Base-by-base conservation (phyloP, 2,888 invertebrate species). In the Epistrophella euchroma region DNA sequence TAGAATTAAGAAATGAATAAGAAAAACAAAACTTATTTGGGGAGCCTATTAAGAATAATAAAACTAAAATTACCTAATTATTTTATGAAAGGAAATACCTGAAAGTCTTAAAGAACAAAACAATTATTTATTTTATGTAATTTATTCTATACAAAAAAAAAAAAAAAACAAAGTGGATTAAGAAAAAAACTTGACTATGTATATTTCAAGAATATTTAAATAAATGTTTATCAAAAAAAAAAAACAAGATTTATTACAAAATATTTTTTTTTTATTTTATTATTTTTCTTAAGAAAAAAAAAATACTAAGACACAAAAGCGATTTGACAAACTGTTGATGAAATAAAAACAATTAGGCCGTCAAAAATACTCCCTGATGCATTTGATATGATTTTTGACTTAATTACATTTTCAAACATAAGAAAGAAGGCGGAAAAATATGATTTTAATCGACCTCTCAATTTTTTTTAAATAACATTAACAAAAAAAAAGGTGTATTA, bases 201-300 rank as follows among this genome's bases (percentile, higher is more conserved):
- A 83, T 68, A 83, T 83, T 78, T 78, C 56, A 73, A 68, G 52
- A 70, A 74, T 55, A 77, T 68, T 78, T 83, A 78, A 83, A 83
- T 83, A 83, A 83, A 83, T 83, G 78, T 78, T 83, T 78, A 50
- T 74, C 66, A 50, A 40, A 50, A 81, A 81, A 37, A 52, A 35
- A 7, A 43, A 37, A 56, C 9, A 9, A 32, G 5, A 32, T 32
- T 9, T 35, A 40, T 47, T 47, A 37, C 5, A 68, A 56, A n/a
- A 68, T 19, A 58, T 47, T 60, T 56, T 25, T n/a, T n/a, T 40
- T 37, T 60, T 13, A 32, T 60, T 58, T 35, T 37, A 60, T 37
- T 37, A 40, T 37, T 37, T 60, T 2, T 19, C 13, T 58, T 17
- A 52, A 52, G 2, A 25, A 52, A 25, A 25, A 52, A 2, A 25